Evolutionary conservation across 2,113 vertebrate genomes (phyloP), one percentile per base, ranked within the genome.

Genomic region (Falcunculus frontatus): DNA sequence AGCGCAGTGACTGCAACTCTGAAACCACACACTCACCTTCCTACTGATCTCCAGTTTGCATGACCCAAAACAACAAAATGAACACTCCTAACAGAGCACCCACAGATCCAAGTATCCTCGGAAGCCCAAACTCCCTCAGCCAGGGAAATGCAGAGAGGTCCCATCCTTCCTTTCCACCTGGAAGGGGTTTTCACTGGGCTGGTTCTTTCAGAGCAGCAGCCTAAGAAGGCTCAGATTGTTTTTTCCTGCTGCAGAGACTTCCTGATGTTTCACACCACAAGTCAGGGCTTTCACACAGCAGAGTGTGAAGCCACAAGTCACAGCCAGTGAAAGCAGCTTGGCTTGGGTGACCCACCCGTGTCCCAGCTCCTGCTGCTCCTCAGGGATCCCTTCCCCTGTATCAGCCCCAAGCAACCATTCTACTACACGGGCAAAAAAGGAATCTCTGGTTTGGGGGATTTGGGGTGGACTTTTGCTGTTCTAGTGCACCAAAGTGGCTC

Each of bases 301-400:
- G 41, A 70, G 95, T 68, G 93, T 53, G 92, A 97, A 95, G 92
- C 90, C 90, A 56, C 93, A 97, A 85, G 56, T 47, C 60, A 52
- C 14, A 27, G 22, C 1, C 60, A 87, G 70, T n/a, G 84, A 93
- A 76, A 96, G 77, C 81, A 57, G 65, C 69, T 30, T 13, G n/a
- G 74, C 30, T 6, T 4, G 29, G 57, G 60, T 37, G 25, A 63
- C 15, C 49, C 27, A 11, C 1, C 4, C 0, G 1, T 30, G 73
- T 21, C 55, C 46, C 50, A 49, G 73, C 33, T 29, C 50, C 42
- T 5, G 3, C 46, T 67, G 63, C 44, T 44, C 33, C 63, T 18
- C 84, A 37, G 53, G 27, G 37, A 68, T 6, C 29, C 18, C 25
- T 55, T 27, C 29, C 22, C 37, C n/a, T 60, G 16, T 59, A 47